Evolutionary conservation across 2,113 vertebrate species (phyloP).

Genomic region (Crotalus viridis): DNA sequence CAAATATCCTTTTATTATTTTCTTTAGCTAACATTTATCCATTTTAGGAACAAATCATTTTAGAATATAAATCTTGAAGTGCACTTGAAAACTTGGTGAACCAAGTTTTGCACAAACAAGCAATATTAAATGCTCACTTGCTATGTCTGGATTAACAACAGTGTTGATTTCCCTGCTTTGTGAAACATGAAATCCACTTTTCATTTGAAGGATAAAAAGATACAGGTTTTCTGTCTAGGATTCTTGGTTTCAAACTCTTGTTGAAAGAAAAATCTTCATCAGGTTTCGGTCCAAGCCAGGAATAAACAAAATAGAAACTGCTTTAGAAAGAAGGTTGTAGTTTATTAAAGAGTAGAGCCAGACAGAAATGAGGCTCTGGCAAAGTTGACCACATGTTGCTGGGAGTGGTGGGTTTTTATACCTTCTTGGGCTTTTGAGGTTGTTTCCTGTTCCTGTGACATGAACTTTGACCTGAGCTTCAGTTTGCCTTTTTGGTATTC

Average conservation of each 20-base stretch:
- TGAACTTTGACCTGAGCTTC: too few relatives aligned
- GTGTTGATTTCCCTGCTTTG: conserved; percentile 28
- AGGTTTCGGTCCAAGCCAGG: too few relatives aligned
- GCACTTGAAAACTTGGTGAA: conserved; percentile 25
- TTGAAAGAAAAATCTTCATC: too few relatives aligned
- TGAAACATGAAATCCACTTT: conserved; percentile 33
- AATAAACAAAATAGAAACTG: too few relatives aligned
- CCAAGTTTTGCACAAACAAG: conserved; percentile 32
- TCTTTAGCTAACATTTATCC: conserved; percentile 31
- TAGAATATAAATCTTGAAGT: conserved; percentile 34
- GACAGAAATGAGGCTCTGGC: too few relatives aligned
- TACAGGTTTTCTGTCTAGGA: conserved; percentile 34
- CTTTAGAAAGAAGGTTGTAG: too few relatives aligned
- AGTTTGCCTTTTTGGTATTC: too few relatives aligned
- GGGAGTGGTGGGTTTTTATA: too few relatives aligned
- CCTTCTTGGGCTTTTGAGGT: too few relatives aligned
- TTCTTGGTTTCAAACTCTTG: conserved; percentile 24
- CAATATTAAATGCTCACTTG: conserved; percentile 31
- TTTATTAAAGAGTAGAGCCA: too few relatives aligned
- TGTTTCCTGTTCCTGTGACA: too few relatives aligned
- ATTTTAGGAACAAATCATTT: conserved; percentile 13
- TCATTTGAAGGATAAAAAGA: conserved; percentile 36
- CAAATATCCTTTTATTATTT: conserved; percentile 19
- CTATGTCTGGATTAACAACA: neutral
- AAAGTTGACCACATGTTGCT: too few relatives aligned